Conservation (phyloP, 2,888 invertebrate species). For the Pseudococcus jackbeardsleyi region DNA sequence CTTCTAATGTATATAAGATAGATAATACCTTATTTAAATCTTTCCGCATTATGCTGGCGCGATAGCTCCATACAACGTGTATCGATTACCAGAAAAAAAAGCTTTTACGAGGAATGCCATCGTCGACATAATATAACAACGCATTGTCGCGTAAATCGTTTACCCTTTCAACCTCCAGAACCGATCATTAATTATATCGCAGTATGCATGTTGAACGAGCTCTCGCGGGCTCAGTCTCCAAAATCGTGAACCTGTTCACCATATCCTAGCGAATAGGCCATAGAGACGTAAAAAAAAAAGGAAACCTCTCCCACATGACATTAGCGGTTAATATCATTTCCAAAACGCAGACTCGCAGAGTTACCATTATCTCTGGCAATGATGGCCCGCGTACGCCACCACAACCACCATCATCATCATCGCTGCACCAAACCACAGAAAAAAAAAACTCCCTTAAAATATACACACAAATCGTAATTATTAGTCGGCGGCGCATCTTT, state of each 20-base stretch:
- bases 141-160: constrained; percentile 62
- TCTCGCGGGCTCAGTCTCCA: neutral
- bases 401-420: neutral
- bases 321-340: constrained; percentile 41
- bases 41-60: constrained; percentile 20
- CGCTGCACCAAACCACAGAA: constrained; percentile 5
- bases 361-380: constrained; percentile 20
- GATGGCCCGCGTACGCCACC: neutral
- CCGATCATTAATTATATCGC: constrained; percentile 40
- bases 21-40: constrained; percentile 41
- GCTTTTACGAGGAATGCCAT: constrained; percentile 41
- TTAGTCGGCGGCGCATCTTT: constrained; percentile 22
- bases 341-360: constrained; percentile 25
- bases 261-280: neutral
- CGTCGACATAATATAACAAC: constrained; percentile 20
- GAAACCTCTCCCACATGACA: neutral
- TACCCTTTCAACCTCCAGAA: constrained; percentile 56
- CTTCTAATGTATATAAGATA: neutral
- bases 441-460: constrained; percentile 41
- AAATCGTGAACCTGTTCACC: constrained; percentile 33
- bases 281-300: neutral
- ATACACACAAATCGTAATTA: constrained; percentile 20
- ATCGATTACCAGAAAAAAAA: constrained; percentile 24
- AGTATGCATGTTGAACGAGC: neutral
- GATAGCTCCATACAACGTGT: neutral